phyloP scores from a whole-genome alignment of 2,113 vertebrate species.

The Aramus guarauna region DNA sequence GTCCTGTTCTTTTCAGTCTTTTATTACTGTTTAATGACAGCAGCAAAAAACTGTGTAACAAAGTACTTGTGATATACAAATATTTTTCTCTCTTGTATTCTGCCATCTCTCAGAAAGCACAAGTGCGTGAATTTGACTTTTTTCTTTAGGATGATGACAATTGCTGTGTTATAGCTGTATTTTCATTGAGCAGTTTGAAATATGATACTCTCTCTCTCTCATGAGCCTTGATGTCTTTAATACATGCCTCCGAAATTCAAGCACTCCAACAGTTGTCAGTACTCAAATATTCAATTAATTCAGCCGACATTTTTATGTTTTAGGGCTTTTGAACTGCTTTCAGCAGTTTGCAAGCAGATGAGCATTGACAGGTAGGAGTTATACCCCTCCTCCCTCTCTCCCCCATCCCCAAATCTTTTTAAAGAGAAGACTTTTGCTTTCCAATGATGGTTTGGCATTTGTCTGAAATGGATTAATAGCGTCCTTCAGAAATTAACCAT shows the following conservation, averaged over 20 bases:
- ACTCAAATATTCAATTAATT: conserved; percentile 62
- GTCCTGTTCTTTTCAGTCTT: background rate
- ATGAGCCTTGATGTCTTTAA: background rate
- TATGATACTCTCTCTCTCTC: background rate
- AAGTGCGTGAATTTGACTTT: background rate
- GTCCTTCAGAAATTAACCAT: conserved; percentile 72
- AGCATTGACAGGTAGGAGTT: conserved; percentile 23
- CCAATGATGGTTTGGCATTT: conserved; percentile 49
- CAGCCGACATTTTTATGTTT: conserved; percentile 51
- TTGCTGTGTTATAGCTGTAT: background rate
- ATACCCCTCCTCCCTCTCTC: background rate
- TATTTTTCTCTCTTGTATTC: background rate
- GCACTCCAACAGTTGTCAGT: conserved; percentile 35
- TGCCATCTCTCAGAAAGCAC: background rate
- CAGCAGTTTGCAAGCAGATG: conserved; percentile 39
- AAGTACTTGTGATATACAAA: background rate
- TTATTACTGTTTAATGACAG: background rate
- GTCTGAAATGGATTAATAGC: conserved; percentile 76
- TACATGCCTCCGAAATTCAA: background rate
- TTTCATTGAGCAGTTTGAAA: conserved; percentile 34
- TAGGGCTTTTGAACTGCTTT: conserved; percentile 33
- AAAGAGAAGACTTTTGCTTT: background rate
- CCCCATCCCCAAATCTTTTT: background rate
- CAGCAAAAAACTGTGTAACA: background rate
- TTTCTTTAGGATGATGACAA: background rate